Evolutionary conservation across 2,888 invertebrate genomes (phyloP).

Genomic region (Myathropa florea): DNA sequence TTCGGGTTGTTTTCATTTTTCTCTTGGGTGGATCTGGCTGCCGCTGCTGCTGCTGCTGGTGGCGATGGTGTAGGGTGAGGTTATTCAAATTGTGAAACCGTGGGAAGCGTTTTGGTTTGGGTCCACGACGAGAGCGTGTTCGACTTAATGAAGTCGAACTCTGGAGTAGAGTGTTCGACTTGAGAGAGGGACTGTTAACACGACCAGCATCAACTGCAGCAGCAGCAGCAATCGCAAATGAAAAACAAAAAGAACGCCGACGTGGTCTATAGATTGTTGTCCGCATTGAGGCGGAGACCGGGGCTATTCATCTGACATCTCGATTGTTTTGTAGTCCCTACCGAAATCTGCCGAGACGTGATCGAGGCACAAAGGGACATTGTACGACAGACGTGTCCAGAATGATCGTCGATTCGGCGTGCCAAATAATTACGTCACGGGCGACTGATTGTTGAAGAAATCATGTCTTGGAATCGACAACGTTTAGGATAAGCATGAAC

Average conservation of each 20-base stretch:
- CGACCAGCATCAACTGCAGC: neutral
- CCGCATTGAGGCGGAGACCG: neutral
- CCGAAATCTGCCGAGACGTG: neutral
- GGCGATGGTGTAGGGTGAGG: slow-evolving; percentile 3
- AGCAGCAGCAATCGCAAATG: neutral
- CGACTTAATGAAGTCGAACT: slow-evolving; percentile 27
- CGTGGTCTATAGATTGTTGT: neutral
- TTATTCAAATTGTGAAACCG: slow-evolving; percentile 40
- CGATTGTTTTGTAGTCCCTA: neutral
- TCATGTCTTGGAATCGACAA: neutral
- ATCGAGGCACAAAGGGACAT: neutral
- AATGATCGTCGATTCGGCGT: neutral
- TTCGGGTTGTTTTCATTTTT: slow-evolving; percentile 1
- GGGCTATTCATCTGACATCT: neutral
- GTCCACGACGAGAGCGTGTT: slow-evolving; percentile 13
- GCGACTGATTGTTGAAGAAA: neutral
- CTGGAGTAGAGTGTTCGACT: neutral
- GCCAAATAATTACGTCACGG: neutral
- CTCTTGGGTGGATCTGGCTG: slow-evolving; percentile 32
- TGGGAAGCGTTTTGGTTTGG: slow-evolving; percentile 37
- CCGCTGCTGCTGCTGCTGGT: neutral
- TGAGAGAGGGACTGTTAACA: neutral
- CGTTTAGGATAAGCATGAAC: too few species aligned
- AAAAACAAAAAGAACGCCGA: neutral
- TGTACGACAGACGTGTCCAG: neutral